Conservation (phyloP, 2,113 vertebrate species). For the Verasper variegatus region DNA sequence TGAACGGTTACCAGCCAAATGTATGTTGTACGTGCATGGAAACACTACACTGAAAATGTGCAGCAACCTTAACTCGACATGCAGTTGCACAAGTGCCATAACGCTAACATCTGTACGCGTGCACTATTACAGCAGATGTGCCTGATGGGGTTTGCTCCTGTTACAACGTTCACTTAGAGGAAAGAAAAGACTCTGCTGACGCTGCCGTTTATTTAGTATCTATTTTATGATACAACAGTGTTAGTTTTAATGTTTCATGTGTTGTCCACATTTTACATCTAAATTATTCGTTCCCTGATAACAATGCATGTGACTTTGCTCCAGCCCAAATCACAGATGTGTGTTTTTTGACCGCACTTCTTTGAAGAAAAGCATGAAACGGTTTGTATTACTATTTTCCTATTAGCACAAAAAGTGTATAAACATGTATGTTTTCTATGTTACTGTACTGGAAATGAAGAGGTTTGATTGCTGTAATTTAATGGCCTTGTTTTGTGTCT, state of each 20-base stretch:
- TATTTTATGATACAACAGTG: constrained; percentile 58
- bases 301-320: constrained; percentile 40
- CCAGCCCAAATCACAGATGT: constrained; percentile 18
- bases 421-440: constrained; percentile 55
- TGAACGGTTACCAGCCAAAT: constrained; percentile 38
- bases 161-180: background rate
- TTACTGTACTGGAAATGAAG: constrained; percentile 54
- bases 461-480: constrained; percentile 42
- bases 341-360: constrained; percentile 40
- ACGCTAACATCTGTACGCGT: background rate
- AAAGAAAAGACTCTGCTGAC: constrained; percentile 12
- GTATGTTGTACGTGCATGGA: constrained; percentile 1
- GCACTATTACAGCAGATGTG: constrained; percentile 33
- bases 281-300: constrained; percentile 54
- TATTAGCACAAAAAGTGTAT: constrained; percentile 49
- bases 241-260: constrained; percentile 42
- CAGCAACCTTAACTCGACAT: constrained; percentile 35
- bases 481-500: constrained; percentile 35
- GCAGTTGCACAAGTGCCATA: constrained; percentile 1
- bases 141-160: background rate
- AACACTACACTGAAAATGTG: constrained; percentile 23
- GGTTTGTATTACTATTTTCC: constrained; percentile 64
- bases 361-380: constrained; percentile 40
- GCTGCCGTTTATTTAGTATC: constrained; percentile 41
- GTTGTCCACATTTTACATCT: constrained; percentile 37